Evolutionary conservation across 2,888 invertebrate species (phyloP).

Genomic region (Drosophila mulleri): DNA sequence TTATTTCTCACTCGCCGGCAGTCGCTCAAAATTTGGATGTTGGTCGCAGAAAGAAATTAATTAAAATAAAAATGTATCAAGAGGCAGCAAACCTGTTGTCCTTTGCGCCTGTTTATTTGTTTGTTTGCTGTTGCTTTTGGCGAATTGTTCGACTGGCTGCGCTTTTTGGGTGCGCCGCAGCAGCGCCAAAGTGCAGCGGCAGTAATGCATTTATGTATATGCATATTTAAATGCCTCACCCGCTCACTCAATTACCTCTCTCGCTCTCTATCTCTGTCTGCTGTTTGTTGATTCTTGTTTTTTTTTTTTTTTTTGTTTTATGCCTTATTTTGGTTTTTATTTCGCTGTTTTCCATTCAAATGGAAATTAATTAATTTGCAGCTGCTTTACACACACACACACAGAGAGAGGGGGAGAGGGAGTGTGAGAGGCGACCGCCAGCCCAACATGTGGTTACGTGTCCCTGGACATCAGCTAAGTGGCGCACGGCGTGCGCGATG

Average conservation of each 20-base stretch:
- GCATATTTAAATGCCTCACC: constrained; percentile 33
- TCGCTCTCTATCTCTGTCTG: not conserved
- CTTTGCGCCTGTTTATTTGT: constrained; percentile 28
- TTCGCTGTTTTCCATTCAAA: constrained; percentile 59
- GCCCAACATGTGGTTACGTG: constrained; percentile 9
- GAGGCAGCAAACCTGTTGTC: constrained; percentile 40
- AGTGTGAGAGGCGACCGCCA: not conserved
- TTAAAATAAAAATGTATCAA: constrained; percentile 32
- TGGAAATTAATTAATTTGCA: constrained; percentile 71
- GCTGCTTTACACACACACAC: constrained; percentile 31
- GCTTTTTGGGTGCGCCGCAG: constrained; percentile 32
- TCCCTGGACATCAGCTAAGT: constrained; percentile 6
- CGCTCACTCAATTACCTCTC: no score
- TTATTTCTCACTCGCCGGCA: constrained; percentile 18
- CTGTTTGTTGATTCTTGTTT: constrained; percentile 10
- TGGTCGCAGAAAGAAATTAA: constrained; percentile 49
- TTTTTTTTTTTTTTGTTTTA: not conserved
- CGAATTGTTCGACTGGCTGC: constrained; percentile 28
- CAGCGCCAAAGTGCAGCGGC: constrained; percentile 40
- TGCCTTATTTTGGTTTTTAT: constrained; percentile 29
- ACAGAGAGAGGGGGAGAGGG: not conserved
- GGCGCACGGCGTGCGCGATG: no score
- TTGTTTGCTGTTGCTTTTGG: constrained; percentile 17
- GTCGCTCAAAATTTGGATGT: constrained; percentile 44
- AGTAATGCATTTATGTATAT: constrained; percentile 41